A percentile compares a stretch with the other conserved stretches of the same genome.
These are phyloP conservation scores for Chionis minor DNA, from an alignment of 2,113 vertebrate genomes.

Conservation along the genomic window DNA sequence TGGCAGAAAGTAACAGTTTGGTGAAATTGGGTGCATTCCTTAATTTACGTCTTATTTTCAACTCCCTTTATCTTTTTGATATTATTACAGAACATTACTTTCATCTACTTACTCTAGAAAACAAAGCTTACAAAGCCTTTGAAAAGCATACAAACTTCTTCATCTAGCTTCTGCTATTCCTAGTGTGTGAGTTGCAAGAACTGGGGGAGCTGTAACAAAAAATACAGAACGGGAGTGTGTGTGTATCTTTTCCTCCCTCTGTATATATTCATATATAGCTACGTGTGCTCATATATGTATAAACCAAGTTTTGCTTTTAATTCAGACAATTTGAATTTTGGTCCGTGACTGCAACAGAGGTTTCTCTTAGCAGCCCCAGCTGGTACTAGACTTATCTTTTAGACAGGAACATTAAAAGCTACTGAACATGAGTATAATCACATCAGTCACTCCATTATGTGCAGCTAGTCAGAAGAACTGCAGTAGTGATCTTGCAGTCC, in stretches of 20 bases:
- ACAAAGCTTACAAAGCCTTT: not conserved
- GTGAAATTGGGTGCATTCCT: not conserved
- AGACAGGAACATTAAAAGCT: not conserved
- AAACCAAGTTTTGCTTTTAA: not conserved
- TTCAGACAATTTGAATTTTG: not conserved
- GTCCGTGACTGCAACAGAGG: not conserved
- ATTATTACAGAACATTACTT: not conserved
- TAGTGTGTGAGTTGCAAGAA: not conserved
- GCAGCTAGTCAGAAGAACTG: not conserved
- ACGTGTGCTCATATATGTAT: not conserved
- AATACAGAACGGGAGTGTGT: not conserved
- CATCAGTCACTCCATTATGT: not conserved
- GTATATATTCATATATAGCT: not conserved
- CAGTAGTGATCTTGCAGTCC: accelerated
- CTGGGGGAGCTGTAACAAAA: not conserved
- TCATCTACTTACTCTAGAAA: not conserved
- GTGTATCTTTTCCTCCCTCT: not conserved
- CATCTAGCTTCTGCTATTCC: not conserved
- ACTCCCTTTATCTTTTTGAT: too few relatives aligned
- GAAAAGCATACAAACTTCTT: not conserved
- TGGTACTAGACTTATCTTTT: not conserved
- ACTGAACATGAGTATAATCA: not conserved
- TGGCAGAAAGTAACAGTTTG: not conserved
- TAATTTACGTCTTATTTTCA: not conserved
- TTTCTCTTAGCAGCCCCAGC: not conserved